phyloP scores from a whole-genome alignment of 1,140 invertebrate genomes.

The Bilobella aurantiaca region DNA sequence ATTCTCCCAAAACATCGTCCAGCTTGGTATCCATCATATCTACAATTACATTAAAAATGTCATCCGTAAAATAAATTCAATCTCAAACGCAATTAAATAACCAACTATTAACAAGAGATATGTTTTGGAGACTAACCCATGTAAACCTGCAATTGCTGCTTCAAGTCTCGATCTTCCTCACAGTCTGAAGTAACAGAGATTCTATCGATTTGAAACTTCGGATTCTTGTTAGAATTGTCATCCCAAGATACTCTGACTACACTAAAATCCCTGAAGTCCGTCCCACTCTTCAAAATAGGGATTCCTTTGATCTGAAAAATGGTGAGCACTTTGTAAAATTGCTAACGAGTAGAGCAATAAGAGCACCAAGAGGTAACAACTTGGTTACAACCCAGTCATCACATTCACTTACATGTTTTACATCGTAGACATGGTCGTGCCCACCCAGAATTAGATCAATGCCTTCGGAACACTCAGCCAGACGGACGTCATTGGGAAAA shows the following conservation, averaged over 20 bases:
- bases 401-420: too few relatives aligned
- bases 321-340: too few relatives aligned
- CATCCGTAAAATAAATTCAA: constrained; percentile 1
- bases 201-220: constrained; percentile 55
- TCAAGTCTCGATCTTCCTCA: constrained; percentile 59
- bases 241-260: constrained; percentile 59
- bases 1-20: constrained; percentile 67
- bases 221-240: constrained; percentile 40
- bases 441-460: constrained; percentile 81
- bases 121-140: constrained; percentile 38
- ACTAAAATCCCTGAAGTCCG: constrained; percentile 79
- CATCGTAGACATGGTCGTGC: constrained; percentile 78
- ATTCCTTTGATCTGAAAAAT: constrained; percentile 69
- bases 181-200: constrained; percentile 60
- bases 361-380: too few relatives aligned
- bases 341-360: too few relatives aligned
- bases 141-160: constrained; percentile 59
- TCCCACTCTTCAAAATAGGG: constrained; percentile 78
- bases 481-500: constrained; percentile 70
- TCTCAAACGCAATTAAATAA: too few relatives aligned
- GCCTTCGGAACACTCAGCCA: constrained; percentile 65
- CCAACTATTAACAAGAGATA: too few relatives aligned
- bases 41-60: constrained; percentile 41
- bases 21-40: constrained; percentile 68
- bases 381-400: too few relatives aligned